These are phyloP conservation scores for Lepidothrix coronata DNA, from an alignment of 2,113 vertebrate species.

Conservation along the genomic window DNA sequence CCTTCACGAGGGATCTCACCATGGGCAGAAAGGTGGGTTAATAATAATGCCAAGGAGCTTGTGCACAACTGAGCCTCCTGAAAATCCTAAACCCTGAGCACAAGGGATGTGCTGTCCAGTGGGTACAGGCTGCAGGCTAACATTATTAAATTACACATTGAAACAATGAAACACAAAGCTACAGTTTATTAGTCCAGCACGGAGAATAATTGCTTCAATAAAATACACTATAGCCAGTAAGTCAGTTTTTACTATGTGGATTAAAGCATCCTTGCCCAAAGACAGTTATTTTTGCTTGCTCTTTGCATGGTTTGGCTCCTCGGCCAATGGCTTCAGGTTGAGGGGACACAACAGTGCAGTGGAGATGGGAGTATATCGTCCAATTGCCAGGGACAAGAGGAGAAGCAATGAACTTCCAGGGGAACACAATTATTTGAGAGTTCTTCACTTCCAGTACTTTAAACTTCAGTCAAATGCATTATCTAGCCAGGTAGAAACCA, in stretches of 20 bases:
- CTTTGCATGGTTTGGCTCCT: background rate
- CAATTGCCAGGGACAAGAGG: background rate
- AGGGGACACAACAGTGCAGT: background rate
- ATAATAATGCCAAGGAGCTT: background rate
- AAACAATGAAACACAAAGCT: background rate
- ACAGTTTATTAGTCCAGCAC: background rate
- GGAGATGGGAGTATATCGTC: background rate
- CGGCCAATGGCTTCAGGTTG: background rate
- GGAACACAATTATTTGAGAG: background rate
- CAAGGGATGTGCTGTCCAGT: background rate
- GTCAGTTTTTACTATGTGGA: background rate
- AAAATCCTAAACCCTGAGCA: background rate
- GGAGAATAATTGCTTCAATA: background rate
- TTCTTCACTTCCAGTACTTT: background rate
- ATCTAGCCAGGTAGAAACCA: background rate
- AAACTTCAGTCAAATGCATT: background rate
- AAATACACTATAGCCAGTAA: background rate
- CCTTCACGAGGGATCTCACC: background rate
- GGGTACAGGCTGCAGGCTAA: background rate
- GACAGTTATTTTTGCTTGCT: background rate
- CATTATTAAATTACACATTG: background rate
- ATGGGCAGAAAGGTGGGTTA: background rate
- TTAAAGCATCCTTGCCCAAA: background rate
- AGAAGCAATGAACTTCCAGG: background rate
- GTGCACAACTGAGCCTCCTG: background rate